phyloP scores from a whole-genome alignment of 37 sponge, comb jelly and placozoan species.

The Cladorhizidae sp. region DNA sequence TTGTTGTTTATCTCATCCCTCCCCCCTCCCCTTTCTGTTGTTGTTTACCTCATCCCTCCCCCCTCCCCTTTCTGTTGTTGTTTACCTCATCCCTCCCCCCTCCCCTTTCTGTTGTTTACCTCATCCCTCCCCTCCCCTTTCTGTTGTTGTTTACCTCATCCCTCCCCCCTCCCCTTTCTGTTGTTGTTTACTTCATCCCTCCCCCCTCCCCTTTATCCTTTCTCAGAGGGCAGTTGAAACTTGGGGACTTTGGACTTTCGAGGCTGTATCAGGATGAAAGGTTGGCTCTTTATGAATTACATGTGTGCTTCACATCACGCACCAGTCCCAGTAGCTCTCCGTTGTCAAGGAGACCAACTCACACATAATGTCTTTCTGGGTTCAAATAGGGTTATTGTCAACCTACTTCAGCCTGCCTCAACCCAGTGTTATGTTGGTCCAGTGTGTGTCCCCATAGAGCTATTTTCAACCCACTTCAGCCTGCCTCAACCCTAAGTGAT shows the following conservation, averaged over 20 bases:
- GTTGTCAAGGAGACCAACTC: too few relatives aligned
- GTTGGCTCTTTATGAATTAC: constrained; percentile 38
- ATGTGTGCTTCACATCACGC: too few relatives aligned
- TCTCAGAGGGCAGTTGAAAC: constrained; percentile 85
- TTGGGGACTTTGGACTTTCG: constrained; percentile 95
- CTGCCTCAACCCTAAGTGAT: too few relatives aligned
- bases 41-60: neutral
- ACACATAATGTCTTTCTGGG: too few relatives aligned
- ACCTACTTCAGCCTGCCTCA: too few relatives aligned
- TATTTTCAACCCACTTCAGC: too few relatives aligned
- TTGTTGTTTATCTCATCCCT: too few relatives aligned
- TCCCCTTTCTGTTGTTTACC: neutral
- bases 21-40: neutral
- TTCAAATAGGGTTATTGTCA: too few relatives aligned
- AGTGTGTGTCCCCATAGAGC: too few relatives aligned
- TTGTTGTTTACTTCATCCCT: neutral
- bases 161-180: neutral
- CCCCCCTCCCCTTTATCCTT: neutral
- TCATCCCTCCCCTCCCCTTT: neutral
- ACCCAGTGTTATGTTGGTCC: too few relatives aligned
- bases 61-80: neutral
- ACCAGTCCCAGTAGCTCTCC: too few relatives aligned
- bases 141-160: neutral
- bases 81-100: neutral
- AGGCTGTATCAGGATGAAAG: constrained; percentile 87